Conservation (phyloP, 1,140 invertebrate species). For the Apis laboriosa region DNA sequence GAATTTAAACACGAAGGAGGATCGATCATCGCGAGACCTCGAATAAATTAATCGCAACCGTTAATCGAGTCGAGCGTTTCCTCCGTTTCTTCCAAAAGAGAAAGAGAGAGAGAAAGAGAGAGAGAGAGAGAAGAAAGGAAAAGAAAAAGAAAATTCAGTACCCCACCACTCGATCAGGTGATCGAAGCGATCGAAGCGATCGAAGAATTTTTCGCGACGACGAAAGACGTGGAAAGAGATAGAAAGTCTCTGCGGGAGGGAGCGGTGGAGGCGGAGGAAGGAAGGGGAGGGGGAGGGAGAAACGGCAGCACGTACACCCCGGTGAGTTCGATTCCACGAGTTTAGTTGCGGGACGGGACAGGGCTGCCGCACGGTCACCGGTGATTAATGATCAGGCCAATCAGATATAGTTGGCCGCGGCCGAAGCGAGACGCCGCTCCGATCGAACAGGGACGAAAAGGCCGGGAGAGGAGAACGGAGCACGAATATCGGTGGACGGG, state of each 20-base stretch:
- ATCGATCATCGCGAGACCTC: constrained; percentile 52
- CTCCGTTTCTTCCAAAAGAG: background rate
- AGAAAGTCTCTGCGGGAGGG: constrained; percentile 10
- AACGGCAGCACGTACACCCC: constrained; percentile 69
- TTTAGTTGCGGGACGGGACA: constrained; percentile 71
- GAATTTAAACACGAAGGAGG: too few relatives aligned
- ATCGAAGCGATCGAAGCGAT: background rate
- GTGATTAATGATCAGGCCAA: constrained; percentile 76
- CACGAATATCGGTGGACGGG: constrained; percentile 17
- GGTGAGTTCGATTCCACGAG: constrained; percentile 71
- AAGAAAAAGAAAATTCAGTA: background rate
- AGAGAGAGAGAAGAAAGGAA: background rate
- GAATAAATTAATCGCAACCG: constrained; percentile 71
- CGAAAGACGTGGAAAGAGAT: background rate
- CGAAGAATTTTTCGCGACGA: constrained; percentile 53
- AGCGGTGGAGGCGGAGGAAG: background rate
- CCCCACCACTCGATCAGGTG: too few relatives aligned
- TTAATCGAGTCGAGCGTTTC: constrained; percentile 63
- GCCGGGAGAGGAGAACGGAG: constrained; percentile 8
- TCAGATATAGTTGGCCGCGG: constrained; percentile 70
- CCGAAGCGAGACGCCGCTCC: constrained; percentile 31
- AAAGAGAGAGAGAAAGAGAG: background rate
- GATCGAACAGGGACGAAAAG: constrained; percentile 51
- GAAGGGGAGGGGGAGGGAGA: constrained; percentile 43
- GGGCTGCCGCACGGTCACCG: constrained; percentile 68